These are phyloP conservation scores for Sarcophaga subvicina DNA, from an alignment of 2,888 invertebrate genomes.

Conservation along the genomic window DNA sequence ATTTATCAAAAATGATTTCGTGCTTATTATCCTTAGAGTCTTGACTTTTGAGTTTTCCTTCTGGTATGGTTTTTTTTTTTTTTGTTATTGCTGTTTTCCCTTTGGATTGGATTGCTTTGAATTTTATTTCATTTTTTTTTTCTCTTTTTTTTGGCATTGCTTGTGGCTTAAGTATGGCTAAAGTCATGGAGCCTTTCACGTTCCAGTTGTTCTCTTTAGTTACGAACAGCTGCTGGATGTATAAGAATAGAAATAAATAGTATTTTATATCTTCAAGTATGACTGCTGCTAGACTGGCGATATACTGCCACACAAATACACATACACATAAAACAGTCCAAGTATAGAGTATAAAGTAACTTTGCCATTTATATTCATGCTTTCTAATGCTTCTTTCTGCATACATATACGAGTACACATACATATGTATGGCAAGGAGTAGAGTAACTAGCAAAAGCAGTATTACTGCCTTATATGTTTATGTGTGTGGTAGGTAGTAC, in stretches of 20 bases:
- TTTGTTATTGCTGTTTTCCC: constrained; percentile 29
- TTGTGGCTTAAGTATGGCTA: constrained; percentile 48
- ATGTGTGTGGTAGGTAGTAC: not conserved
- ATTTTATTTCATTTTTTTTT: constrained; percentile 30
- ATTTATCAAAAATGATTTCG: constrained; percentile 65
- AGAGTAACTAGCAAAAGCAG: not conserved
- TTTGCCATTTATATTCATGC: not conserved
- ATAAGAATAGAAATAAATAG: constrained; percentile 52
- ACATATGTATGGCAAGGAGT: not conserved
- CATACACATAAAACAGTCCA: no score
- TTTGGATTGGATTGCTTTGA: constrained; percentile 47
- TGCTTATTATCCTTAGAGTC: constrained; percentile 67
- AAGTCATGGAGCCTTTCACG: constrained; percentile 41
- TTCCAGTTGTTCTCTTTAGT: constrained; percentile 60
- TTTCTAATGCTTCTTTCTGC: no score
- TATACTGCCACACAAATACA: not conserved
- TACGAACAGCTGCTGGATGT: constrained; percentile 61
- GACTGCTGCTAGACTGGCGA: constrained; percentile 44
- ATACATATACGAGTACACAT: constrained; percentile 18
- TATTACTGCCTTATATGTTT: not conserved
- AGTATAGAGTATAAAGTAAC: constrained; percentile 26
- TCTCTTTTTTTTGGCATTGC: constrained; percentile 50
- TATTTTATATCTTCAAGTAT: constrained; percentile 43
- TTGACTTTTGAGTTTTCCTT: constrained; percentile 65
- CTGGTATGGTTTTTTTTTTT: constrained; percentile 22